Evolutionary conservation across 2,888 invertebrate genomes (phyloP).

Genomic region (Beris chalybata): DNA sequence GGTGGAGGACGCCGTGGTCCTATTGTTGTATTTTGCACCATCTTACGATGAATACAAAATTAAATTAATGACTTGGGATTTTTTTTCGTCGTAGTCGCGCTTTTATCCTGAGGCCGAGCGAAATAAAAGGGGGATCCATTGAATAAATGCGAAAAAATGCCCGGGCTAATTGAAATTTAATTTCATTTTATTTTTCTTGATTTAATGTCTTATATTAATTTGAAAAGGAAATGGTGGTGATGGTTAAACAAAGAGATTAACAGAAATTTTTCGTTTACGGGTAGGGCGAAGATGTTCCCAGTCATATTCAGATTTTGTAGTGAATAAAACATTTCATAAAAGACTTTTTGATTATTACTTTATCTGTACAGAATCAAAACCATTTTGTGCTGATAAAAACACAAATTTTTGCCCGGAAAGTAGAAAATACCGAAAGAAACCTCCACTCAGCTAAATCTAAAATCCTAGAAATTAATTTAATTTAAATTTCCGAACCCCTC

Average conservation of each 20-base stretch:
- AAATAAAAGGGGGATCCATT: conserved; percentile 21
- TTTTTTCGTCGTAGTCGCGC: conserved; percentile 31
- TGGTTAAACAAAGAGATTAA: conserved; percentile 28
- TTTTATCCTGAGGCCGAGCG: conserved; percentile 17
- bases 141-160: conserved; percentile 17
- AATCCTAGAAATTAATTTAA: no score
- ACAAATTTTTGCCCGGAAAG: no score
- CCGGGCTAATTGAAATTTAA: conserved; percentile 39
- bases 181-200: conserved; percentile 35
- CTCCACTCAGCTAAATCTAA: no score
- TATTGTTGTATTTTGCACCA: conserved; percentile 36
- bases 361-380: no score
- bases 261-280: conserved; percentile 14
- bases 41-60: conserved; percentile 39
- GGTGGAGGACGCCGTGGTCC: background rate
- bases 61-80: conserved; percentile 39
- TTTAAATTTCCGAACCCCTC: no score
- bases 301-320: no score
- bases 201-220: conserved; percentile 27
- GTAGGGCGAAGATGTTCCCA: no score
- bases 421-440: no score
- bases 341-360: no score
- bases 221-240: conserved; percentile 29
- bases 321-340: no score
- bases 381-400: no score